Evolutionary conservation across 2,113 vertebrate genomes (phyloP), one percentile per base, ranked within the genome.

Genomic region (Amblyopsis rosae): DNA sequence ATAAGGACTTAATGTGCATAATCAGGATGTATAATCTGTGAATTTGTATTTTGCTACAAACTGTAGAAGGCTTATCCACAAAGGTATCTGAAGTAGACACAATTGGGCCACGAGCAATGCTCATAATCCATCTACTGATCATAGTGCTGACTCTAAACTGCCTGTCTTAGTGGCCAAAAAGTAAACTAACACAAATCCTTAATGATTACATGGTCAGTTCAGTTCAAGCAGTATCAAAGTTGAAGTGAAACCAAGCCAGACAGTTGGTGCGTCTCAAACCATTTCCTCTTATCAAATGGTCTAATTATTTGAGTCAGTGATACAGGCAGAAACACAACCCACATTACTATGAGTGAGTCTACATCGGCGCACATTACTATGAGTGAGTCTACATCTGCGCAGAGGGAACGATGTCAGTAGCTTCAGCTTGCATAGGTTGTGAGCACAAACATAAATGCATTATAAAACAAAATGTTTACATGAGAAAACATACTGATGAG

Each of bases 391-490:
- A 83, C 77, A 82, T 76, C 78, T 81, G 85, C 73, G 69, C 77
- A 59, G 16, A 63, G 0, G 11, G 64, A 57, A 76, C 75, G 8
- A 10, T 9, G 57, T 58, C 51, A 85, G 79, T 76, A 83, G 80
- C 17, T 76, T 83, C 65, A 70, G 71, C 75, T 88, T 88, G 86
- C 83, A 82, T 81, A 87, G 85, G 86, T 71, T 69, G 70, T 75
- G 76, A 72, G 72, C 76, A 80, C 80, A 86, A 65, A 72, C 26
- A 73, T 49, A 59, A 71, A 62, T 58, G 73, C 32, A 13, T 50
- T 45, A 56, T 59, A 47, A 41, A 72, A 63, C 45, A 60, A 50
- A 58, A 53, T 41, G 35, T 41, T 59, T 41, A 70, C 77, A 76
- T 67, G 53, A 61, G 75, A 72, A 73, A 79, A 80, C 70, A 85